phyloP scores from a whole-genome alignment of 2,113 vertebrate genomes.

The Coryphaenoides rupestris region DNA sequence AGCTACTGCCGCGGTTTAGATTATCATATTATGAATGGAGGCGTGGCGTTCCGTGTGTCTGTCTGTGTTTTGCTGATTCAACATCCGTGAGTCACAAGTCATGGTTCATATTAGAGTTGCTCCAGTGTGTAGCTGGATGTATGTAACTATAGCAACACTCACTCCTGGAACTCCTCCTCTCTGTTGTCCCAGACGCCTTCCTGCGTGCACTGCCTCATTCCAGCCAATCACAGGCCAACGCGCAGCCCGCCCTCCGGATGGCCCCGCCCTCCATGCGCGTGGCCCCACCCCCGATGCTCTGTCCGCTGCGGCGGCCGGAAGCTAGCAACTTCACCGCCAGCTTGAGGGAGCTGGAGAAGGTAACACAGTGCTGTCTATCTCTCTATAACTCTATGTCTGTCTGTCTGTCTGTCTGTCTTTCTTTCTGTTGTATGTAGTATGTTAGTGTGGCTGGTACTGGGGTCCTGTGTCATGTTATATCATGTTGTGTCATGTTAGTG shows the following conservation, averaged over 20 bases:
- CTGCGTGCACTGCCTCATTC: constrained; percentile 78
- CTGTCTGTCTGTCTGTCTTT: background rate
- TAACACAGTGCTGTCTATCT: constrained; percentile 36
- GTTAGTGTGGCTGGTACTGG: no score
- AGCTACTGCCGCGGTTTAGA: no score
- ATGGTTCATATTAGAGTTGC: no score
- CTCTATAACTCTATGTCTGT: background rate
- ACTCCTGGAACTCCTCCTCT: background rate
- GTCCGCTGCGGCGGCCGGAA: constrained; percentile 82
- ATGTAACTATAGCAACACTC: no score
- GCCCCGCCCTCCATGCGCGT: constrained; percentile 74
- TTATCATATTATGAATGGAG: no score
- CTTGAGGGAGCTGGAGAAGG: constrained; percentile 91
- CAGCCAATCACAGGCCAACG: constrained; percentile 55
- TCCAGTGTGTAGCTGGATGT: no score
- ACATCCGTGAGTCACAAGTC: no score
- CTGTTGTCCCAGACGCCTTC: constrained; percentile 78
- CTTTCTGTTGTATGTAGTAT: no score
- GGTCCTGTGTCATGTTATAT: no score
- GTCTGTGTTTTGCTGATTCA: no score
- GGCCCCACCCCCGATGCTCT: constrained; percentile 77
- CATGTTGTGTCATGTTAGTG: constrained; percentile 67
- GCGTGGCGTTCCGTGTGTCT: no score
- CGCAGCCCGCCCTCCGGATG: constrained; percentile 66
- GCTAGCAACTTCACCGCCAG: constrained; percentile 92